Evolutionary conservation across 2,888 invertebrate species (phyloP).

Genomic region (Polydesmus complanatus): DNA sequence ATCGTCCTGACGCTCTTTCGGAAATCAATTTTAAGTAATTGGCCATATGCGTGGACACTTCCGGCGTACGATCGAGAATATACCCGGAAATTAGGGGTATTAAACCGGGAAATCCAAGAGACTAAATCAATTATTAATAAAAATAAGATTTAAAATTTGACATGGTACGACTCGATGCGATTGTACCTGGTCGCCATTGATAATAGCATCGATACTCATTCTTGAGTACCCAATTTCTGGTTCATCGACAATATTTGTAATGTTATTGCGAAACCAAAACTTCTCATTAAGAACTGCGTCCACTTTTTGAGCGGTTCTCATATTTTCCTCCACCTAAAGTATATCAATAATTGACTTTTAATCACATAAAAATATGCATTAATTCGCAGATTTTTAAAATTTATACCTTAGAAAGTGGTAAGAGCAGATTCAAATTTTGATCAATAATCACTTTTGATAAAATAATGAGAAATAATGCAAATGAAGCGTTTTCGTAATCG

Average conservation of each 20-base stretch:
- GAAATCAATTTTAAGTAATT: constrained; percentile 88
- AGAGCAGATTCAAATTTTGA: constrained; percentile 85
- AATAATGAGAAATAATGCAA: constrained; percentile 95
- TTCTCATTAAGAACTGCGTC: constrained; percentile 68
- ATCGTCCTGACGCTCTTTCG: constrained; percentile 38
- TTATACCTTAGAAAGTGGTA: constrained; percentile 91
- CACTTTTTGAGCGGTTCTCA: constrained; percentile 84
- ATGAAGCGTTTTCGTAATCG: constrained; percentile 98
- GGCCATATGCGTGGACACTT: constrained; percentile 78
- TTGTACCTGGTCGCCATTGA: constrained; percentile 64
- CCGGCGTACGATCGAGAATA: constrained; percentile 40
- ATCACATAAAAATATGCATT: not conserved
- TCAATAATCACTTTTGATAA: constrained; percentile 92
- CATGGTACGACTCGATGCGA: not conserved
- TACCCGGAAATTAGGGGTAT: constrained; percentile 88
- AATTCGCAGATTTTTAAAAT: constrained; percentile 1
- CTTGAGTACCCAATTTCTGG: constrained; percentile 46
- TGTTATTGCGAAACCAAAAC: constrained; percentile 84
- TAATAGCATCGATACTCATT: constrained; percentile 90
- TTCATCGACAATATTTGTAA: constrained; percentile 29
- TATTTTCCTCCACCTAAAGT: constrained; percentile 79
- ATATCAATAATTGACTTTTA: not conserved
- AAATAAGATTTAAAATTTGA: not conserved
- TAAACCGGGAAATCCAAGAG: constrained; percentile 72
- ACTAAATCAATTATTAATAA: not conserved